Evolutionary conservation across 1,140 invertebrate genomes (phyloP), one percentile per base, ranked within the genome.

Genomic region (Solenopsis fugax): DNA sequence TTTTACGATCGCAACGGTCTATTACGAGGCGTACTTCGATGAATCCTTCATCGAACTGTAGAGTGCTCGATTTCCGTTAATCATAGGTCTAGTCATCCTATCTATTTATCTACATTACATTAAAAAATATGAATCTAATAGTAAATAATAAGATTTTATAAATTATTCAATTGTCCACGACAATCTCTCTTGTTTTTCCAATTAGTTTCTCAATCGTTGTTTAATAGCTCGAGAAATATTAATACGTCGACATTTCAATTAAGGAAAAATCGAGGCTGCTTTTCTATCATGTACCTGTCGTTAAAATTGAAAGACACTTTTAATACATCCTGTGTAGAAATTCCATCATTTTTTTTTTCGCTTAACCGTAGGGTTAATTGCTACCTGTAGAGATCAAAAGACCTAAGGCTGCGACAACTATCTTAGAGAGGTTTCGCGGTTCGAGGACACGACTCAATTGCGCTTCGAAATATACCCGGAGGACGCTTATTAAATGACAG

Each of bases 381-480:
- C 67, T 73, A 16, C 18, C 4, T 58, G 18, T 24, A 58, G 21
- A 48, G 41, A 84, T 75, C 41, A 16, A 75, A 75, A 75, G 80
- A 21, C 69, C 69, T 60, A 29, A 73, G 80, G 67, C 69, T 48
- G 41, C 62, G 75, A 62, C 75, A 77, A 45, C 64, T 29, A 75
- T 73, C 80, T 60, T 16, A n/a, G 29, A 65, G 41, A 75, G 13
- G 41, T 62, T 54, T 84, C 80, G 60, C 37, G 12, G 78, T 82
- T 82, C 78, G 78, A 73, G 80, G 80, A 82, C 78, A 54, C 13
- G 34, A 16, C 16, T 58, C 62, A 29, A 72, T 72, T 72, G 18
- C 80, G 67, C 41, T 72, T 29, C 54, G 24, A 73, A 73, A 71
- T 82, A 73, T 73, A 58, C 67, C 54, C 69, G 69, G 80, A 84